phyloP scores from a whole-genome alignment of 2,797 vertebrate genomes.

The Choloepus didactylus region DNA sequence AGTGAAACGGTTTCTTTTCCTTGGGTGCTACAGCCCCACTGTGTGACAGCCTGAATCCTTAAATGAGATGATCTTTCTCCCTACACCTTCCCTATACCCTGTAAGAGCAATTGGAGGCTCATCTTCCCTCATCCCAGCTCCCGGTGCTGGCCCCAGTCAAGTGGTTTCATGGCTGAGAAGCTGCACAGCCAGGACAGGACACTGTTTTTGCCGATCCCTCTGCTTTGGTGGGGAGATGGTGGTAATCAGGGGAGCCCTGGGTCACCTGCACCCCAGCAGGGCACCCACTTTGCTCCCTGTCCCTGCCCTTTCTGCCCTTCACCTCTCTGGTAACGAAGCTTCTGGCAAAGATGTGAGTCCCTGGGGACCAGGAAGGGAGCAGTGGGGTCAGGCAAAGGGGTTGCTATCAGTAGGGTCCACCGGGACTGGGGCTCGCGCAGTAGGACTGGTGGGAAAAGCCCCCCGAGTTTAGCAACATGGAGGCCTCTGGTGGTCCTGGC shows the following conservation, averaged over 20 bases:
- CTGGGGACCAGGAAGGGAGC: not conserved
- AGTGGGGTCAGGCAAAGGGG: not conserved
- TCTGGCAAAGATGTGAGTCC: not conserved
- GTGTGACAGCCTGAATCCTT: not conserved
- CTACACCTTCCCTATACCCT: not conserved
- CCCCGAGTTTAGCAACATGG: too few species aligned
- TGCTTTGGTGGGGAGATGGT: rapidly evolving
- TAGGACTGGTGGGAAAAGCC: too few species aligned
- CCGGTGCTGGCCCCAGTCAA: not conserved
- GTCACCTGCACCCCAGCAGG: rapidly evolving
- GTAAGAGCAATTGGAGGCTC: rapidly evolving
- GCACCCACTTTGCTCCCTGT: not conserved
- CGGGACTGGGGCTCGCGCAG: rapidly evolving
- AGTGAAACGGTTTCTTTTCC: not conserved
- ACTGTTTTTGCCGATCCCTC: rapidly evolving
- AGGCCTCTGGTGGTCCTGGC: not conserved
- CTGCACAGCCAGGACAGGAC: rapidly evolving
- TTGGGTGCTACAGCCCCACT: not conserved
- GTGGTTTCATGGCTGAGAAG: not conserved
- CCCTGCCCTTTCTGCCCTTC: not conserved
- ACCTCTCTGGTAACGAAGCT: not conserved
- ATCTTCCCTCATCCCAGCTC: rapidly evolving
- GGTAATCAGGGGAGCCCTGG: not conserved
- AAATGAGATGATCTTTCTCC: not conserved
- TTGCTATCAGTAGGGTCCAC: rapidly evolving